phyloP scores from a whole-genome alignment of 2,113 vertebrate genomes.

The Daubentonia madagascariensis region DNA sequence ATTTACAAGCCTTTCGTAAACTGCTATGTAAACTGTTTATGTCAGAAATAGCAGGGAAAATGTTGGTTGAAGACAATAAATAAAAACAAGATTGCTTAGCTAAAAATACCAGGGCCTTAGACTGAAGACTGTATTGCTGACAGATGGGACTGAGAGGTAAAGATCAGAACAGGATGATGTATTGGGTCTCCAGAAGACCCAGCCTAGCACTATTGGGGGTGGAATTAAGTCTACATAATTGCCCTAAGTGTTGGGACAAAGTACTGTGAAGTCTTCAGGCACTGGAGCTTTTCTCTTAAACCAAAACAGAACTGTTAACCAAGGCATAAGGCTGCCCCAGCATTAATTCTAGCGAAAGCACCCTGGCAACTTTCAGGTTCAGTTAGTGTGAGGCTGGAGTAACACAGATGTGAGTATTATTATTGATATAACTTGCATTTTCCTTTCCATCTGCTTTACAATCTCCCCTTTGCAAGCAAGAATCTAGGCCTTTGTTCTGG shows the following conservation, averaged over 20 bases:
- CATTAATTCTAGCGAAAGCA: not conserved
- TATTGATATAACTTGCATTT: not conserved
- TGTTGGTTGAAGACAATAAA: not conserved
- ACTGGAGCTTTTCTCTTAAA: not conserved
- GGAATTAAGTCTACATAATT: not conserved
- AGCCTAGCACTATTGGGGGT: not conserved
- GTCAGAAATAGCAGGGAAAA: not conserved
- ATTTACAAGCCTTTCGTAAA: not conserved
- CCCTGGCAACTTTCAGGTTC: too few relatives aligned
- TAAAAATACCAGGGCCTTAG: not conserved
- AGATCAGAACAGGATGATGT: not conserved
- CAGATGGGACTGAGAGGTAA: too few relatives aligned
- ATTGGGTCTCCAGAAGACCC: not conserved
- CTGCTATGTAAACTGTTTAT: not conserved
- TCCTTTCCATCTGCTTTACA: not conserved
- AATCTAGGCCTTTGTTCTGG: not conserved
- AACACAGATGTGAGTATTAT: rapidly evolving
- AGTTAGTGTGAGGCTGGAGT: not conserved
- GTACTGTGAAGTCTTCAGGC: not conserved
- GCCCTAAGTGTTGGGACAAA: not conserved
- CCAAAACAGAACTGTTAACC: not conserved
- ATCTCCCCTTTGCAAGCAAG: not conserved
- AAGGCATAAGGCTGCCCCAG: not conserved
- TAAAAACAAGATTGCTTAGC: not conserved
- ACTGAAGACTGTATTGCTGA: not conserved